Base-by-base conservation (phyloP, 2,888 invertebrate species). In the Apotomis capreana region DNA sequence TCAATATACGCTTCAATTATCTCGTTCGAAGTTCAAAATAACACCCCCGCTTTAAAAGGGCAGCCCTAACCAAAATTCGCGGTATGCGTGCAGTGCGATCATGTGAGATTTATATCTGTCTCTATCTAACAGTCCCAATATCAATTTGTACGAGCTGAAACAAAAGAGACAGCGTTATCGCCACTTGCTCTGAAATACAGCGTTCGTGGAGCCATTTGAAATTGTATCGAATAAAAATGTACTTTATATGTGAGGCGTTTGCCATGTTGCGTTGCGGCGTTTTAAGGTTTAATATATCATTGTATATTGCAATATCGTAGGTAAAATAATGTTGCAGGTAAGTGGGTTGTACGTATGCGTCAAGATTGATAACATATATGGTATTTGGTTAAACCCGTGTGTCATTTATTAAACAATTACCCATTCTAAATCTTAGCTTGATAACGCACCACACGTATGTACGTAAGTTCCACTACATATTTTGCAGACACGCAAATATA, bases 71-170 rank as follows among this genome's bases (percentile, higher is more conserved):
- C 9, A 15, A 49, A 49, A 49, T 49, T 49, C 2, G 49, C 49
- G 49, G 5, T 8, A 44, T 49, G 49, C 37, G 49, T 67, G 76
- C 75, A 76, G 73, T 73, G 69, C 70, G 77, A 76, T 69, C 76
- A 74, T 80, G 86, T 83, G 84, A 83, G 87, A 87, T 84, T 82
- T 86, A 85, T 87, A 82, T 80, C 82, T 79, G 78, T 88, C 88
- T 87, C 87, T 83, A 83, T 88, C 87, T 79, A 81, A 80, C 87
- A 76, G 75, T 78, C 79, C 77, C 70, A 74, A 83, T 86, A 85
- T 86, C 86, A 87, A 86, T 86, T 85, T 84, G 80, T 81, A 75
- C 74, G 74, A 76, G 73, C 75, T 81, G 79, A 81, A 83, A 81
- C 78, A 81, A 84, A 81, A 83, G 84, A 82, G 83, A 83, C 75